Conservation (phyloP, 2,888 invertebrate genomes). For the Stenchaetothrips biformis region DNA sequence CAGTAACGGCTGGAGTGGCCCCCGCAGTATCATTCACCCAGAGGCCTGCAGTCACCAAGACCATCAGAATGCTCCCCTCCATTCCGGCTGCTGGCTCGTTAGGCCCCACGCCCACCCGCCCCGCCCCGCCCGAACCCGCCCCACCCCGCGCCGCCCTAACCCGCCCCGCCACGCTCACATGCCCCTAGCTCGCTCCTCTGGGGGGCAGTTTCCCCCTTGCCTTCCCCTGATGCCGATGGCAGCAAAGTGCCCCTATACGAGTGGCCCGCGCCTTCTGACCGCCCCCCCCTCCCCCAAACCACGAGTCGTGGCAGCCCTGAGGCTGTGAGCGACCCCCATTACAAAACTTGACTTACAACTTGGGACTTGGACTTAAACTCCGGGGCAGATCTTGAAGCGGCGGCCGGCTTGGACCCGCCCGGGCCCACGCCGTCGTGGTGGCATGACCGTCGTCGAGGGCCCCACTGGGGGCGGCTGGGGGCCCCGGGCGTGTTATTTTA, state of each 20-base stretch:
- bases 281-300: background rate
- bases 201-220: background rate
- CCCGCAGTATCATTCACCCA: too few relatives aligned
- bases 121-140: background rate
- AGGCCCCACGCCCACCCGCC: background rate
- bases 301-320: background rate
- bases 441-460: too few relatives aligned
- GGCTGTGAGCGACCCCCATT: background rate
- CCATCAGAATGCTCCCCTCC: background rate
- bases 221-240: background rate
- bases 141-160: background rate
- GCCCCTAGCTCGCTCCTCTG: background rate
- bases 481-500: background rate
- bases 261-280: background rate
- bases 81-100: background rate
- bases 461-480: too few relatives aligned
- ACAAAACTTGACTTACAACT: constrained; percentile 23
- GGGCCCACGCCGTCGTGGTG: too few relatives aligned
- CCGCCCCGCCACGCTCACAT: background rate
- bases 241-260: background rate
- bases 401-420: background rate
- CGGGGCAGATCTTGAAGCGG: background rate
- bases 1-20: too few relatives aligned
- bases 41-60: too few relatives aligned
- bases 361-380: constrained; percentile 16